These are phyloP conservation scores for Sminthurinus signatus DNA, from an alignment of 1,140 invertebrate genomes.

Conservation along the genomic window DNA sequence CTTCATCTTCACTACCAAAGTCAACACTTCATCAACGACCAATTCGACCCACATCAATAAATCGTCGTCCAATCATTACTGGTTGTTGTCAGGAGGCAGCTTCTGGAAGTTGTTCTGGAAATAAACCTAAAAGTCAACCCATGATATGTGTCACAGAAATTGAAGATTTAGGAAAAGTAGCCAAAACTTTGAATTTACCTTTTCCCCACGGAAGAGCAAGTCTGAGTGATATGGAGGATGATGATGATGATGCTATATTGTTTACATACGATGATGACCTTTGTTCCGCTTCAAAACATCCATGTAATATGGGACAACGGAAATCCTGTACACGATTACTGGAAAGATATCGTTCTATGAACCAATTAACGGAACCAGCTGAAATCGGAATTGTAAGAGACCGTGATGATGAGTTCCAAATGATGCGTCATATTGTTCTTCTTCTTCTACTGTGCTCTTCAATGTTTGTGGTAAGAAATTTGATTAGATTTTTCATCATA, in stretches of 20 bases:
- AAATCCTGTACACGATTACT: slow-evolving; percentile 51
- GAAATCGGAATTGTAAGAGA: slow-evolving; percentile 46
- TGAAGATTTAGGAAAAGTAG: slow-evolving; percentile 54
- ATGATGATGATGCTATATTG: slow-evolving; percentile 41
- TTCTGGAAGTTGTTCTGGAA: not conserved
- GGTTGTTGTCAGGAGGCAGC: not conserved
- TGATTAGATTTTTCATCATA: too few species aligned
- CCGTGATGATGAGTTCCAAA: slow-evolving; percentile 56
- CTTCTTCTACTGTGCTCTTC: slow-evolving; percentile 70
- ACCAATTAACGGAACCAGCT: slow-evolving; percentile 52
- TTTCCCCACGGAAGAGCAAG: slow-evolving; percentile 38
- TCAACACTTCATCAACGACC: too few species aligned
- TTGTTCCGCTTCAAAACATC: slow-evolving; percentile 46
- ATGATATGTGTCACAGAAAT: slow-evolving; percentile 56
- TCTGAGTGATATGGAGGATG: slow-evolving; percentile 35
- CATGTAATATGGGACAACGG: slow-evolving; percentile 44
- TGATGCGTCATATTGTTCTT: slow-evolving; percentile 73
- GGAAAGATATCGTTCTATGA: slow-evolving; percentile 51
- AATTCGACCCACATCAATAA: too few species aligned
- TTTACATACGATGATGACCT: slow-evolving; percentile 45
- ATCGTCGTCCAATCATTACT: too few species aligned
- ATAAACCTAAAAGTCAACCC: not conserved
- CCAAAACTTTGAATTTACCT: not conserved
- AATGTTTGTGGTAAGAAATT: slow-evolving; percentile 76
- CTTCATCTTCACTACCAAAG: too few species aligned